Conservation (phyloP, 2,888 invertebrate species). For the Venusia cambrica region DNA sequence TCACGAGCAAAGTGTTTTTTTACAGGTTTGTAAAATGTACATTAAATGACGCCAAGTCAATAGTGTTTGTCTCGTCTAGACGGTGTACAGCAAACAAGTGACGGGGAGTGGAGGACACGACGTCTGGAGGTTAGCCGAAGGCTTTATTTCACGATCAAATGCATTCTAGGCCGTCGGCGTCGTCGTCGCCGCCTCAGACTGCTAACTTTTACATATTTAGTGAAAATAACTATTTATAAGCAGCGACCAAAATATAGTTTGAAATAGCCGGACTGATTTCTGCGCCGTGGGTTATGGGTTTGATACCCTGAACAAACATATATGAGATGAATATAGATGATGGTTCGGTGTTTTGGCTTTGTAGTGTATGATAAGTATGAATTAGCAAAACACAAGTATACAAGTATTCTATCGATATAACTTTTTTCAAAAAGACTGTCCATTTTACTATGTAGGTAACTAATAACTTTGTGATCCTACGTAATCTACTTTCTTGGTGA, state of each 20-base stretch:
- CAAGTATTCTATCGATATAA: too few relatives aligned
- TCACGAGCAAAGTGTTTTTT: conserved; percentile 9
- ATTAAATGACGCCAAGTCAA: conserved; percentile 37
- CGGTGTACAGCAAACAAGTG: conserved; percentile 43
- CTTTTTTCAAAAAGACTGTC: too few relatives aligned
- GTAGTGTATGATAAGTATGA: too few relatives aligned
- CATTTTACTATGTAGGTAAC: too few relatives aligned
- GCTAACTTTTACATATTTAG: conserved; percentile 14
- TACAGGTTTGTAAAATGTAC: conserved; percentile 25
- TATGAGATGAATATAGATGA: too few relatives aligned
- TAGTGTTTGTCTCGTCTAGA: conserved; percentile 64
- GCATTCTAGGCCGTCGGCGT: conserved; percentile 23
- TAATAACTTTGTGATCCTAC: too few relatives aligned
- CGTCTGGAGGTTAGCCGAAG: conserved; percentile 28
- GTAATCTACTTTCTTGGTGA: too few relatives aligned
- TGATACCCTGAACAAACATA: too few relatives aligned
- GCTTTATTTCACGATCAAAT: conserved; percentile 26
- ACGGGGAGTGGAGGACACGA: conserved; percentile 53
- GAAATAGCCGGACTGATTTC: conserved; percentile 3
- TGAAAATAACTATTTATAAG: conserved; percentile 5
- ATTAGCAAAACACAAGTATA: too few relatives aligned
- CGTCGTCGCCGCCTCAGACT: conserved; percentile 7
- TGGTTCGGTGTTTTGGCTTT: too few relatives aligned
- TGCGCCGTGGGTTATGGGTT: background rate
- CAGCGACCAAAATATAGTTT: conserved; percentile 8